Base-by-base conservation (phyloP, 2,888 invertebrate species). In the Ferdinandea cuprea region DNA sequence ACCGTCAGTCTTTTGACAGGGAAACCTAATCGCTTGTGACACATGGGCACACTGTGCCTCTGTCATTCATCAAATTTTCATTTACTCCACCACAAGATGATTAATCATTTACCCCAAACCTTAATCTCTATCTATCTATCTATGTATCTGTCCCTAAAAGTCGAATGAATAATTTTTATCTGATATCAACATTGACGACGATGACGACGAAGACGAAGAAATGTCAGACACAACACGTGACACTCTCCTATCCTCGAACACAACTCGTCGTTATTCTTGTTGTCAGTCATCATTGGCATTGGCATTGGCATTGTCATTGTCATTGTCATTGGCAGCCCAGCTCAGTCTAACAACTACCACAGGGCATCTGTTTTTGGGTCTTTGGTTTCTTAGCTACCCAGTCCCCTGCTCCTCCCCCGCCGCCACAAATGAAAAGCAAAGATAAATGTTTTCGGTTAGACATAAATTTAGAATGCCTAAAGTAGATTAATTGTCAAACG, bases 101-200 rank as follows among this genome's bases (percentile, higher is more conserved):
- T 72, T 78, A 78, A 78, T 78, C 72, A 72, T 72, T 72, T 59
- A 59, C 46, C 56, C 54, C 28, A 8, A 0, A 15, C 25, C 3
- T 21, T 13, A n/a, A 30, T 44, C 50, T 50, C 28, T 63, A 52
- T n/a, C n/a, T n/a, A n/a, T n/a, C n/a, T n/a, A 54, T 58, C 37
- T 40, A 35, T 52, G 11, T 21, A 44, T 21, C 11, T 15, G 52
- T 42, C 54, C 17, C n/a, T 8, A 66, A n/a, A 58, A 73, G 46
- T 48, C 48, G 48, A 79, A 73, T 79, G 79, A 79, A 79, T 79
- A 68, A 68, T 25, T 68, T 56, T 73, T 68, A 79, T 73, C 61
- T 15, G 35, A 52, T 50, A 72, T 71, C 65, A 69, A 61, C 54
- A 32, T 63, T 32, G 35, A 63, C 56, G 21, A 28, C 2, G 25